phyloP scores from a whole-genome alignment of 2,113 vertebrate species.

The Sapayoa aenigma region DNA sequence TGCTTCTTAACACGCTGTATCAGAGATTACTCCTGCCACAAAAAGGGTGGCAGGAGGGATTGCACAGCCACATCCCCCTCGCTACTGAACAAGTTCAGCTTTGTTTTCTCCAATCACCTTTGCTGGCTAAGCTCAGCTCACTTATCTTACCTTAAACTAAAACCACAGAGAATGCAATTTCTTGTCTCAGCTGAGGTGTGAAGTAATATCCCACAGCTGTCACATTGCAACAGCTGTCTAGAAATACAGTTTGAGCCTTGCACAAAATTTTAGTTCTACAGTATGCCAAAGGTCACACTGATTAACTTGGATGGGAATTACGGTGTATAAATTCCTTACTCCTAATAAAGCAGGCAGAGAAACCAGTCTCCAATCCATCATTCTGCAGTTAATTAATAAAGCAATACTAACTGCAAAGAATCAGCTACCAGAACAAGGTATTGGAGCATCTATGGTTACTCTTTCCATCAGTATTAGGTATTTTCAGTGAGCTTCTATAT shows the following conservation, averaged over 20 bases:
- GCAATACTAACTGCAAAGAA: neutral
- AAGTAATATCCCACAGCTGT: neutral
- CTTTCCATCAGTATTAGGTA: neutral
- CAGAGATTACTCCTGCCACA: neutral
- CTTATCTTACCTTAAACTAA: neutral
- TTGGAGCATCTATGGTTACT: neutral
- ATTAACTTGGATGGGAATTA: neutral
- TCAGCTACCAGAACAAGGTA: neutral
- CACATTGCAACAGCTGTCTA: neutral
- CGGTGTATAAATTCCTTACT: neutral
- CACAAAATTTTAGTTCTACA: neutral
- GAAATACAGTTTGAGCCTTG: neutral
- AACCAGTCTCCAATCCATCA: neutral
- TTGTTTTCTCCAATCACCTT: neutral
- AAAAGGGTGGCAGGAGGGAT: neutral
- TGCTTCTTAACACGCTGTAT: neutral
- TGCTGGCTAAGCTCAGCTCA: neutral
- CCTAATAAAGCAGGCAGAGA: neutral
- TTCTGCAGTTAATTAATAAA: neutral
- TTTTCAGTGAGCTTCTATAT: neutral
- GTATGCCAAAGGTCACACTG: neutral
- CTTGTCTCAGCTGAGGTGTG: neutral
- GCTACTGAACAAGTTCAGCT: neutral
- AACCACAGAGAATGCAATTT: accelerated
- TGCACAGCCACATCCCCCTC: accelerated